A percentile compares a stretch with the other conserved stretches of the same genome.
Evolutionary conservation across 2,888 invertebrate genomes (phyloP).

Genomic region (Drosophila emarginata): DNA sequence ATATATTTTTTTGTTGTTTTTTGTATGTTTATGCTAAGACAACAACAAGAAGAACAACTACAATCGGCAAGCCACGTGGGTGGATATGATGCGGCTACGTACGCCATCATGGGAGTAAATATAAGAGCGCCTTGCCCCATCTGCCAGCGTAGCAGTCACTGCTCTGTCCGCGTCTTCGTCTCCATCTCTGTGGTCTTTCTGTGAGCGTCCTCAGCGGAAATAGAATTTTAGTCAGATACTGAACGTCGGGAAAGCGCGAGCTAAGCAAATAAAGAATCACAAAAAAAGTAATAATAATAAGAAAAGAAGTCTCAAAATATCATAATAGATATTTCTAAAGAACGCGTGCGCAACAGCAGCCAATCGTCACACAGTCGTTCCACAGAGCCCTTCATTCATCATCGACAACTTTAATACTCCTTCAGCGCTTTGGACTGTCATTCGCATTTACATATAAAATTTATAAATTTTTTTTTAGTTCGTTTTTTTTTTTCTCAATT

Average conservation of each 20-base stretch:
- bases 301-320: background rate
- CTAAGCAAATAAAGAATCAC: background rate
- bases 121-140: background rate
- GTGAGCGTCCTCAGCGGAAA: conserved; percentile 65
- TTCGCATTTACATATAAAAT: background rate
- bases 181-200: conserved; percentile 33
- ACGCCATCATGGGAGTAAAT: conserved; percentile 10
- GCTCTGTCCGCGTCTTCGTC: conserved; percentile 20
- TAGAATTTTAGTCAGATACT: conserved; percentile 65
- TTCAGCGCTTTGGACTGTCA: background rate
- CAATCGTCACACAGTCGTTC: background rate
- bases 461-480: background rate
- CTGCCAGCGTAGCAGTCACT: conserved; percentile 27
- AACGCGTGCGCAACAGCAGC: conserved; percentile 10
- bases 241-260: conserved; percentile 54
- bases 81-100: conserved; percentile 33
- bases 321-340: background rate
- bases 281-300: background rate
- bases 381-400: background rate
- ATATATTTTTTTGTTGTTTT: conserved; percentile 23
- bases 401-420: background rate
- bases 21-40: conserved; percentile 64
- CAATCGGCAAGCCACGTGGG: conserved; percentile 57
- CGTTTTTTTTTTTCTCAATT: background rate
- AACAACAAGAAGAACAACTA: conserved; percentile 34